Conservation (phyloP, 2,797 vertebrate species). For the Streptopelia turtur region DNA sequence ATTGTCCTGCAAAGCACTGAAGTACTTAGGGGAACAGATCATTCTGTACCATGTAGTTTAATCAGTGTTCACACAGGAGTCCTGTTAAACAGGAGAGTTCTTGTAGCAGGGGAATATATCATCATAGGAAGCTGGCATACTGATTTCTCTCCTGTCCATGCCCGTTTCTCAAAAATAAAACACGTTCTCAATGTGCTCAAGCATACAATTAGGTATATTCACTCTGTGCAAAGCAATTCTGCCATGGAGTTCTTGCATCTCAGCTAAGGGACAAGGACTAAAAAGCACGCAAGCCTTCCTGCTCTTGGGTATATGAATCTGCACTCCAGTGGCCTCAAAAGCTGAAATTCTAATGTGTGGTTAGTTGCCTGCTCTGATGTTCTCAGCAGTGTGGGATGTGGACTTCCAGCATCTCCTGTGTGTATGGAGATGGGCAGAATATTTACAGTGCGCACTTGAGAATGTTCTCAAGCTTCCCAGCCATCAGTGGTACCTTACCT, state of each 20-base stretch:
- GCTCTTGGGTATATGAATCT: background rate
- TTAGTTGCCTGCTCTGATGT: background rate
- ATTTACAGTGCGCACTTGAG: background rate
- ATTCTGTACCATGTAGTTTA: background rate
- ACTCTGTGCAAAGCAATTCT: background rate
- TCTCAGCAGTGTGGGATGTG: background rate
- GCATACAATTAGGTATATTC: slow-evolving; percentile 1
- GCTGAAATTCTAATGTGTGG: background rate
- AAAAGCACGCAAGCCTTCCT: background rate
- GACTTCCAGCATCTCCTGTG: background rate
- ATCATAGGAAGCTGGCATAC: background rate
- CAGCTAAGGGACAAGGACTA: background rate
- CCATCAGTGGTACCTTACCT: background rate
- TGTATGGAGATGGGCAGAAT: background rate
- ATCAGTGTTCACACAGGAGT: background rate
- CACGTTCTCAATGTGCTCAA: slow-evolving; percentile 6
- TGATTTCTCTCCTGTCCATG: slow-evolving; percentile 5
- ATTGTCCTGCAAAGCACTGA: background rate
- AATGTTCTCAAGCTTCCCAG: background rate
- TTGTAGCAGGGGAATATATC: background rate
- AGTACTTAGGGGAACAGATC: background rate
- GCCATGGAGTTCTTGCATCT: background rate
- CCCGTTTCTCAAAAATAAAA: slow-evolving; percentile 23
- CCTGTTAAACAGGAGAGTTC: background rate
- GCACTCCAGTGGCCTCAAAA: background rate